A percentile compares a stretch with the other conserved stretches of the same genome.
Evolutionary conservation across 2,888 invertebrate genomes (phyloP).

Genomic region (Macrosoma leucophasiata): DNA sequence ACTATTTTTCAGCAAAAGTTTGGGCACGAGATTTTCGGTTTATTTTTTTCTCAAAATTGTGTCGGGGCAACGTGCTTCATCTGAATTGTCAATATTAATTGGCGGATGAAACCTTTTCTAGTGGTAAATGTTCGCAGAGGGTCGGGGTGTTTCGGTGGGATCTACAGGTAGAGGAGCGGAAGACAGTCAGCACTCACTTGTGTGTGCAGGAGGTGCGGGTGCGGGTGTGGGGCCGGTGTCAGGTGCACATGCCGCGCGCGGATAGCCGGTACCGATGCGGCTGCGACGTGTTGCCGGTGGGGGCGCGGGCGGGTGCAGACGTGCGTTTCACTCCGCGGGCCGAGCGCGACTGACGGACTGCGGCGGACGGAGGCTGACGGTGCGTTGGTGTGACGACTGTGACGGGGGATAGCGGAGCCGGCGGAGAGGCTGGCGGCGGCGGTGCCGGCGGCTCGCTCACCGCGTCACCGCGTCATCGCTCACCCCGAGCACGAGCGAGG

Average conservation of each 20-base stretch:
- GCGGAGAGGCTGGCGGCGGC: not conserved
- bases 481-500: not conserved
- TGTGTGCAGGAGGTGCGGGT: constrained; percentile 30
- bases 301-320: constrained; percentile 23
- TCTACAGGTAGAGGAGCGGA: too few relatives aligned
- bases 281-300: constrained; percentile 30
- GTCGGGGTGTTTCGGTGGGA: too few relatives aligned
- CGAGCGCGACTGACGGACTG: constrained; percentile 42
- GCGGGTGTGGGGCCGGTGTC: constrained; percentile 40
- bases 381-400: constrained; percentile 10
- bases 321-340: constrained; percentile 16
- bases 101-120: too few relatives aligned
- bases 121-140: too few relatives aligned
- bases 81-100: too few relatives aligned
- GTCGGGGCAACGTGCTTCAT: too few relatives aligned
- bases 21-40: too few relatives aligned
- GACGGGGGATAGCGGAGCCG: not conserved
- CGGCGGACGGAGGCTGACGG: constrained; percentile 21
- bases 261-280: constrained; percentile 28
- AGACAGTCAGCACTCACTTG: constrained; percentile 45
- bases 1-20: too few relatives aligned
- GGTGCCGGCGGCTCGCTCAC: not conserved
- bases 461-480: not conserved
- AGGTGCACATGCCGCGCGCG: constrained; percentile 48
- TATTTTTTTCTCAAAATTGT: too few relatives aligned